Conservation (phyloP, 1,140 invertebrate species). For the Sipha flava region DNA sequence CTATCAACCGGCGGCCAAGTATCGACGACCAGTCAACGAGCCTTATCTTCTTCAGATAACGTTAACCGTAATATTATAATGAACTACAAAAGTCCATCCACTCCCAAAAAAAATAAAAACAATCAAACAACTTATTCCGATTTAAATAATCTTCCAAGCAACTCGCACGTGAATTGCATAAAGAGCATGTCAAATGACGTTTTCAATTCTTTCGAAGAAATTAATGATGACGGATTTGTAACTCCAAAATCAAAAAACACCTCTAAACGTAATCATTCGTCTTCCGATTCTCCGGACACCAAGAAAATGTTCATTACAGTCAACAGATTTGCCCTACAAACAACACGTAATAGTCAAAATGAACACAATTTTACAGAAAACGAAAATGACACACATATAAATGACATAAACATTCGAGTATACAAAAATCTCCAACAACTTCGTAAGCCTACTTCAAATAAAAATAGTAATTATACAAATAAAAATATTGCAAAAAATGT, state of each 20-base stretch:
- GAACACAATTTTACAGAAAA: not conserved
- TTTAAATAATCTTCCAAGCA: not conserved
- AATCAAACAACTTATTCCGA: not conserved
- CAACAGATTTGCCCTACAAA: not conserved
- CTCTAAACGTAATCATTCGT: not conserved
- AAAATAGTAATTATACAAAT: not conserved
- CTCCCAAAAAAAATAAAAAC: not conserved
- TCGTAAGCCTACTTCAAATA: not conserved
- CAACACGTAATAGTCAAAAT: not conserved
- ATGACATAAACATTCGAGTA: not conserved
- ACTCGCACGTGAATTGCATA: not conserved
- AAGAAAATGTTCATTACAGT: not conserved
- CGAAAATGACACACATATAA: not conserved
- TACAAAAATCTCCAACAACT: not conserved
- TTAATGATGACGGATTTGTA: not conserved
- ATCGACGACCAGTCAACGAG: not conserved
- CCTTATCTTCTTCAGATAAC: not conserved
- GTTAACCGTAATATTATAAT: not conserved
- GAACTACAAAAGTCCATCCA: not conserved
- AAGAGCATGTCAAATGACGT: not conserved
- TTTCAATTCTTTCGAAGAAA: not conserved
- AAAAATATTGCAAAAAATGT: not conserved
- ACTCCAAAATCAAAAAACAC: not conserved
- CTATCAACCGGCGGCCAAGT: too few relatives aligned
- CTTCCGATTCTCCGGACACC: too few relatives aligned